Evolutionary conservation across 2,113 vertebrate species (phyloP), one percentile per base, ranked within the genome.

Genomic region (Silurus asotus): DNA sequence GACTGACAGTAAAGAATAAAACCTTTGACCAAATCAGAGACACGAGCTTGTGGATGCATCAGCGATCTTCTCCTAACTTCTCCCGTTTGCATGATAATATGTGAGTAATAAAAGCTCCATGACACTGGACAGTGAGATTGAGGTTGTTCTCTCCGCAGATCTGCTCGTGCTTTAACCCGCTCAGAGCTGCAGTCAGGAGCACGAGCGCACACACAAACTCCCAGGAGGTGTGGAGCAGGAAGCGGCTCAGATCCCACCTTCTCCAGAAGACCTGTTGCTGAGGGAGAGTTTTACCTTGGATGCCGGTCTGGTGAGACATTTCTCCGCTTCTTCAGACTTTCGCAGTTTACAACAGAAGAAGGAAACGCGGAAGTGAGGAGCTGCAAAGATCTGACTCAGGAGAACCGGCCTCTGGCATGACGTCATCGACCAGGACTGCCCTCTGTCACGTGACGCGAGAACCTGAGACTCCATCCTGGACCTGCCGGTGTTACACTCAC

Each of bases 251-350:
- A 37, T 37, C 28, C 28, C 28, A 37, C 11, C 25, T 49, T 6
- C 14, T 15, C 23, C 13, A n/a, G 0, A 14, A 4, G 11, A 4
- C 0, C 11, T 55, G 23, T 1, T 25, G 28, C 28, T 37, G 28
- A 37, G 0, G 17, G 20, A 72, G 19, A 25, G 4, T 37, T 87
- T 89, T 96, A 97, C 96, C 96, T 95, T 96, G 95, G 90, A 97
- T 97, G 84, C 96, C 96, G 87, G 95, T 97, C 91, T 97, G 96
- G 91, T 97, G 96, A 91, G 96, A 97, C 96, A 97, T 95, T 84
- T n/a, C 45, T 19, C 17, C 55, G 48, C 64, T 86, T 45, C 78
- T 80, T 70, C 59, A 19, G n/a, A 37, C 53, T 82, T 51, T 67
- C 69, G 53, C 81, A 77, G 56, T 55, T 72, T n/a, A 88, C 84